Evolutionary conservation across 2,888 invertebrate species (phyloP), one percentile per base, ranked within the genome.

Genomic region (Sialis lutaria): DNA sequence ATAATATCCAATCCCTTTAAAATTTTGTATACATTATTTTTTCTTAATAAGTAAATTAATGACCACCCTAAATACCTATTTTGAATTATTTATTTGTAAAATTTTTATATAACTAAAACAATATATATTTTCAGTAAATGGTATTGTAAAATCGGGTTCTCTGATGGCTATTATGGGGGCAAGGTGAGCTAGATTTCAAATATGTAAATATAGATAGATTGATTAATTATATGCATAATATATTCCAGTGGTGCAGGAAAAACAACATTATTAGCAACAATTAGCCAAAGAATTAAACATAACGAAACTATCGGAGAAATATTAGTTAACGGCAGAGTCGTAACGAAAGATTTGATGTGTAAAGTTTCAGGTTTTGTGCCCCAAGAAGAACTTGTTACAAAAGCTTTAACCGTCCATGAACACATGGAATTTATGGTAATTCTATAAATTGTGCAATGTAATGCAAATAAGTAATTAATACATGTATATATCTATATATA

Each of bases 371-470:
- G 84, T 50, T 91, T 89, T 64, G 77, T 90, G 41, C 88, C 89
- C 6, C 91, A 92, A 61, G 79, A 84, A 53, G 89, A 90, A 64
- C 69, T 89, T 54, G 81, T 82, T 51, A 73, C 88, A 12, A 82
- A 83, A 48, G 77, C 81, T 31, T 67, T 91, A 50, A 84, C 83
- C 0, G 85, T 88, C 9, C 66, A 72, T 49, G 91, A 91, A 60
- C 89, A 90, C 60, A 76, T 91, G 64, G 76, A 77, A 58, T 89
- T 91, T 61, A 87, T 88, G 83, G 91, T 88, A 62, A 67, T 68
- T 57, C n/a, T n/a, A n/a, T n/a, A n/a, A 22, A 22, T 22, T 22
- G 22, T 22, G 4, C 4, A 2, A 22, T 22, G 4, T 22, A 2
- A 22, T 22, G 22, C 4, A 22, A 22, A 22, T 22, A 22, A 22